Evolutionary conservation across 2,113 vertebrate genomes (phyloP), one percentile per base, ranked within the genome.

Genomic region (Dicentrarchus labrax): DNA sequence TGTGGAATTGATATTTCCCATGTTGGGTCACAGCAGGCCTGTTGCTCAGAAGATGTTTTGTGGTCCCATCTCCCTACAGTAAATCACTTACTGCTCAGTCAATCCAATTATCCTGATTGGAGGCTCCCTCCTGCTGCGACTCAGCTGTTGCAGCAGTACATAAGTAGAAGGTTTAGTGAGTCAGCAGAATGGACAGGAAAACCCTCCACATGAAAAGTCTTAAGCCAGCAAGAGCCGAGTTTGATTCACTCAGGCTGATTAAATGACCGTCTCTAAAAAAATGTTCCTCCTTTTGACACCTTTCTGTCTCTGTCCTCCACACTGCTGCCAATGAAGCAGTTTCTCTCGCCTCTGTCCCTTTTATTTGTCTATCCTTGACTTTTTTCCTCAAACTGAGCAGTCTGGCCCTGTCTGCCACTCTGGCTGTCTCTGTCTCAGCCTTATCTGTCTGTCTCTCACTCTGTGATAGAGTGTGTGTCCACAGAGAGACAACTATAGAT

Each of bases 81-180:
- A 76, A 57, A 61, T 66, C 43, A 41, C 62, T 67, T 75, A 68
- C 51, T 70, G 76, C 56, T 64, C 45, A 54, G 62, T 64, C 82
- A 84, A 86, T 90, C 85, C 86, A 89, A 4, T 91, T 84, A 89
- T 57, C 62, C 51, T 67, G 80, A 82, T 84, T 77, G 70, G 84
- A 82, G 62, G 10, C 66, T 1, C 54, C 60, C 36, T 65, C 67
- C 85, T n/a, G 65, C 57, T 74, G 83, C 22, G 8, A 68, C 5
- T 87, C 73, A 78, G 79, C 57, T 73, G 90, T 61, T 22, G n/a
- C 4, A 47, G 48, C 72, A 75, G 22, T 75, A 65, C 39, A 50
- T 60, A 82, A 75, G 77, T 8, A 2, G 67, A 57, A 64, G 57
- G 88, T 86, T 71, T 69, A 75, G 22, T 85, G 81, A 87, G 83